phyloP scores from a whole-genome alignment of 2,888 invertebrate species.

The Coenonympha arcania region DNA sequence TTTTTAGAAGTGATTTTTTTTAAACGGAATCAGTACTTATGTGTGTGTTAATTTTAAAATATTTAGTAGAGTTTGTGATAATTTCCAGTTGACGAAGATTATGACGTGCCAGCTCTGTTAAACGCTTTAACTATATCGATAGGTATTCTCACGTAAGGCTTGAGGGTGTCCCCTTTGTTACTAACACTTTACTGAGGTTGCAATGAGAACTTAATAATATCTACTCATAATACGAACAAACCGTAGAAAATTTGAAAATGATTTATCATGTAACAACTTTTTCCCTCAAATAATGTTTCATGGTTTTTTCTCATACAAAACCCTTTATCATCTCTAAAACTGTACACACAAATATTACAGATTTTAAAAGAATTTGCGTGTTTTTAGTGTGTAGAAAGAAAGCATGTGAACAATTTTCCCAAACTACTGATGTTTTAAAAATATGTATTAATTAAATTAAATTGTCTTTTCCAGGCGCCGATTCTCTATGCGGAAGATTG shows the following conservation, averaged over 20 bases:
- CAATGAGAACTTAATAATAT: background rate
- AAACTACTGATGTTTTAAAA: background rate
- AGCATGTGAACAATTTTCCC: background rate
- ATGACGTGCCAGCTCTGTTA: conserved; percentile 81
- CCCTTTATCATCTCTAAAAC: background rate
- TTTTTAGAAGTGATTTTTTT: background rate
- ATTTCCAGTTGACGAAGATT: conserved; percentile 80
- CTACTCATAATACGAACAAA: background rate
- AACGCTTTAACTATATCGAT: conserved; percentile 81
- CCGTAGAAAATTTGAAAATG: background rate
- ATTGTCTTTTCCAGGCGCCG: conserved; percentile 80
- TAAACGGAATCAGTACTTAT: background rate
- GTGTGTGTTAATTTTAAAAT: conserved; percentile 12
- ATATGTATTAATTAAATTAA: background rate
- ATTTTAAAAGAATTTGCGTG: conserved; percentile 3
- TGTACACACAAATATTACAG: background rate
- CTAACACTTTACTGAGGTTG: conserved; percentile 30
- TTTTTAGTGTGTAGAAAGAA: background rate
- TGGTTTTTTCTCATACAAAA: background rate
- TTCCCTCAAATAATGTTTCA: background rate
- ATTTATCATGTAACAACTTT: background rate
- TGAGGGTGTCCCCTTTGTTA: conserved; percentile 47
- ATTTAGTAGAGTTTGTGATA: conserved; percentile 18
- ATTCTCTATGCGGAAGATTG: conserved; percentile 92
- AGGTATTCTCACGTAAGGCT: conserved; percentile 66